Conservation (phyloP, 1,140 invertebrate species). For the Thaumatotibia leucotreta region DNA sequence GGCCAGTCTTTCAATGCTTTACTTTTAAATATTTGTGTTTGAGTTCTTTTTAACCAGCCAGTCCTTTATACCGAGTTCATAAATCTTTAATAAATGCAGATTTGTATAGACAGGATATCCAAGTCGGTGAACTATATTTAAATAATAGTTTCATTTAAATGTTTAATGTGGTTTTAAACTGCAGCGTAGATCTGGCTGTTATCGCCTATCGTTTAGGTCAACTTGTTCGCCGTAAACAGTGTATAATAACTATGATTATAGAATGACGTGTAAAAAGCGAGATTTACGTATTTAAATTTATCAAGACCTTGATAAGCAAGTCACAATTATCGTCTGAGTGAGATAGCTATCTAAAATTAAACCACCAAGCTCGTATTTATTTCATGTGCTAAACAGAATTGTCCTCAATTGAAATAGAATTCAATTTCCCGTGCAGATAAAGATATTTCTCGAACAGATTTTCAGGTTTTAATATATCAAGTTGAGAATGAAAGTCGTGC, state of each 20-base stretch:
- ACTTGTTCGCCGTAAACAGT: not conserved
- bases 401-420: not conserved
- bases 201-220: not conserved
- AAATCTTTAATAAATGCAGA: not conserved
- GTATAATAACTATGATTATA: not conserved
- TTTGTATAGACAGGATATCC: conserved; percentile 1
- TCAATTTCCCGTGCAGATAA: not conserved
- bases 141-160: conserved; percentile 1
- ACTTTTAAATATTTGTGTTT: not conserved
- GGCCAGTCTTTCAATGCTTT: not conserved
- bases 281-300: not conserved
- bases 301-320: not conserved
- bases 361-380: not conserved
- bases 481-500: not conserved
- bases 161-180: conserved; percentile 5
- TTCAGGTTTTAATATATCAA: no score
- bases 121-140: conserved; percentile 1
- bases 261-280: not conserved
- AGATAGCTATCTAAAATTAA: not conserved
- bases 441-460: no score
- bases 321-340: not conserved
- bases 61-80: not conserved
- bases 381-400: not conserved
- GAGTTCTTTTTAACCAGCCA: not conserved
- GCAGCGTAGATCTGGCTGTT: not conserved